These are phyloP conservation scores for Cyaniris semiargus DNA, from an alignment of 2,888 invertebrate genomes.

Conservation along the genomic window DNA sequence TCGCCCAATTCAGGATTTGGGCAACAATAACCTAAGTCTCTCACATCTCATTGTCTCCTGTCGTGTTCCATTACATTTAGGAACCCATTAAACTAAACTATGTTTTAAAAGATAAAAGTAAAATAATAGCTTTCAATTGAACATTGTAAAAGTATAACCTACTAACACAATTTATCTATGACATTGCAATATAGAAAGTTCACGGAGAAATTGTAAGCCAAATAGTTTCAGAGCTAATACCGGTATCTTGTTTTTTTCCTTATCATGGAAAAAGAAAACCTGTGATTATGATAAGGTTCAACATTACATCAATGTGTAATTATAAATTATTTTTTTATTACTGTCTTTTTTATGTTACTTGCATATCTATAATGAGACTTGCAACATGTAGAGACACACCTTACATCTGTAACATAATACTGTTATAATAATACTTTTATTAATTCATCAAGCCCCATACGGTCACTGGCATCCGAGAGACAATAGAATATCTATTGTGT, in stretches of 20 bases:
- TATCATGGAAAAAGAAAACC: neutral
- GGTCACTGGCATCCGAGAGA: too few relatives aligned
- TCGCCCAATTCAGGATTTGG: too few relatives aligned
- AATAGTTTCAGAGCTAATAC: conserved; percentile 31
- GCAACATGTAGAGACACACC: neutral
- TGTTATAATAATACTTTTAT: too few relatives aligned
- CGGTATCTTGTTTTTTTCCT: neutral
- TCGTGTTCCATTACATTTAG: too few relatives aligned
- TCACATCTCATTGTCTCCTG: too few relatives aligned
- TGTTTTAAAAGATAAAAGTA: neutral
- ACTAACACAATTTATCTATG: conserved; percentile 37
- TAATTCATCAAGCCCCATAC: too few relatives aligned
- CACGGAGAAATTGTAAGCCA: conserved; percentile 36
- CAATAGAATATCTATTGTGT: too few relatives aligned
- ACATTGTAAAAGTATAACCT: conserved; percentile 36
- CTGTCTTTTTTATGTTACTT: neutral
- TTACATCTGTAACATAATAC: too few relatives aligned
- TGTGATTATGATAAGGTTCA: neutral
- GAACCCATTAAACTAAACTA: neutral
- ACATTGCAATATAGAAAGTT: conserved; percentile 39
- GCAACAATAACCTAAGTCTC: too few relatives aligned
- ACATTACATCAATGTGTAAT: neutral
- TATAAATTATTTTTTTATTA: conserved; percentile 25
- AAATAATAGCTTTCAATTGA: neutral
- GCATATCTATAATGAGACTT: neutral